Percentiles rank a stretch among this genome's conserved stretches.
phyloP scores from a whole-genome alignment of 2,888 invertebrate genomes.

The Tanypteryx hageni region DNA sequence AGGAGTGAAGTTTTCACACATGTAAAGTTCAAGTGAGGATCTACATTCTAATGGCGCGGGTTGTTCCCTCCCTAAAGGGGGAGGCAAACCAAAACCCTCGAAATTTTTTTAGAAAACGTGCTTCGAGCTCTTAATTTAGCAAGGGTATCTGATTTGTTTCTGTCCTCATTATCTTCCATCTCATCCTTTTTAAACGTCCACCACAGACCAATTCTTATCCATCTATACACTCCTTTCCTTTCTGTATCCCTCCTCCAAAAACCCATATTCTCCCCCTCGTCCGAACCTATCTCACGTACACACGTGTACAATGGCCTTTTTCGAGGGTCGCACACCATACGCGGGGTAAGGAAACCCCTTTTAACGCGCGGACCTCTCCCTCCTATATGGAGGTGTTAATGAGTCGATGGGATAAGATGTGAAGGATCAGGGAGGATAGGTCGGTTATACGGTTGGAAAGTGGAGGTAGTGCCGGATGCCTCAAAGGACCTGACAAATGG shows the following conservation, averaged over 20 bases:
- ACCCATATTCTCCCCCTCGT: not conserved
- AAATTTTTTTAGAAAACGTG: too few species aligned
- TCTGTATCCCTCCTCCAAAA: not conserved
- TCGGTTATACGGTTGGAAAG: too few species aligned
- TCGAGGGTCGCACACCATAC: not conserved
- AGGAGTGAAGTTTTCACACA: too few species aligned
- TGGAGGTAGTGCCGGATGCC: too few species aligned
- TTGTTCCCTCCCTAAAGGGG: too few species aligned
- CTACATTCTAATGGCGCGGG: too few species aligned
- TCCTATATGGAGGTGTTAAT: slow-evolving; percentile 1
- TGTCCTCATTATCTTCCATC: not conserved
- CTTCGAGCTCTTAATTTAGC: too few species aligned
- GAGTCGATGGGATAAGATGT: slow-evolving; percentile 12
- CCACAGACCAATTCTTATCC: not conserved
- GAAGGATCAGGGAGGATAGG: not conserved
- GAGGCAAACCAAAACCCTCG: too few species aligned
- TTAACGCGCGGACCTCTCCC: not conserved
- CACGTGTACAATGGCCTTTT: not conserved
- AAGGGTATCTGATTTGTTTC: too few species aligned
- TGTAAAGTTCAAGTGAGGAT: too few species aligned
- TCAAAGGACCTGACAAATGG: too few species aligned
- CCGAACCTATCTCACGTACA: not conserved
- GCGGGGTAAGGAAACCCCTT: not conserved
- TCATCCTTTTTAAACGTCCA: not conserved
- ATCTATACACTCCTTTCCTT: not conserved